Conservation (phyloP, 2,113 vertebrate genomes). For the Dicerorhinus sumatrensis region DNA sequence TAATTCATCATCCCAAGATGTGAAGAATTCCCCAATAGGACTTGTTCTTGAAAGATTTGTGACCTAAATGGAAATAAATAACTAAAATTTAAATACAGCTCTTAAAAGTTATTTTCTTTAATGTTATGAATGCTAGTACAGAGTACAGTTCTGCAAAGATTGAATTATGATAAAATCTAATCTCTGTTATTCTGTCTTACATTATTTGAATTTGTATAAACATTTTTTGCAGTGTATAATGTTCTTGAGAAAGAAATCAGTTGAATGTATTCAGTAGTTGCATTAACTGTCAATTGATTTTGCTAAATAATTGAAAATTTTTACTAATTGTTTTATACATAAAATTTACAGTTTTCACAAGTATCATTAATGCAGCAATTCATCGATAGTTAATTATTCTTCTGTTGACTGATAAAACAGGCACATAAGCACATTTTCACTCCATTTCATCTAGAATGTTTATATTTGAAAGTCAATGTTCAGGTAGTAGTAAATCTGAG, state of each 20-base stretch:
- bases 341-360: conserved; percentile 31
- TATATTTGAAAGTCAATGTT: conserved; percentile 40
- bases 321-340: background rate
- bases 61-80: background rate
- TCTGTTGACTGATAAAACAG: background rate
- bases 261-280: background rate
- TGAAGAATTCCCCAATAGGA: background rate
- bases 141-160: background rate
- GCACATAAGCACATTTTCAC: background rate
- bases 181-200: background rate
- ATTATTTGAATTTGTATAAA: conserved; percentile 33
- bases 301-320: background rate
- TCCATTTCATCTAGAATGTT: conserved; percentile 45
- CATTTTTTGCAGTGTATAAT: background rate
- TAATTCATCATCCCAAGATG: conserved; percentile 10
- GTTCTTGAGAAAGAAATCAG: conserved; percentile 28
- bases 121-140: background rate
- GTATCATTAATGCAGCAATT: background rate
- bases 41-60: background rate
- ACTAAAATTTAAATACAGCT: background rate
- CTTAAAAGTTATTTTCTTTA: conserved; percentile 8
- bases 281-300: conserved; percentile 15
- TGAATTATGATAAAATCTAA: conserved; percentile 13
- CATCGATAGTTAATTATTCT: background rate
- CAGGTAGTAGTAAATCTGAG: conserved; percentile 28